Evolutionary conservation across 2,888 invertebrate genomes (phyloP).

Genomic region (Clitarchus hookeri): DNA sequence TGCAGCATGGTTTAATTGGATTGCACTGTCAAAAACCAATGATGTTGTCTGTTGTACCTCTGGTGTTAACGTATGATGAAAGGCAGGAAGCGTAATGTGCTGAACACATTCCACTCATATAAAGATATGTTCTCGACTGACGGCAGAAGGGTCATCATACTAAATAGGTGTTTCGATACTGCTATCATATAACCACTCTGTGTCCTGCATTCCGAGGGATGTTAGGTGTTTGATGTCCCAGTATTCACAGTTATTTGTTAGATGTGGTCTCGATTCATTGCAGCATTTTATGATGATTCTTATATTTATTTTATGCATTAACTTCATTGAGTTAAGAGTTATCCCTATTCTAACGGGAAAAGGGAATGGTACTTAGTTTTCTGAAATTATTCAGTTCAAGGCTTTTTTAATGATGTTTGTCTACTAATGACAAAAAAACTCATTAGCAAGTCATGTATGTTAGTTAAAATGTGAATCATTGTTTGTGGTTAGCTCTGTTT

Average conservation of each 20-base stretch:
- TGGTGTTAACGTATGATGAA: background rate
- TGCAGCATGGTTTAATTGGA: constrained; percentile 61
- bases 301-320: background rate
- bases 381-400: background rate
- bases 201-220: background rate
- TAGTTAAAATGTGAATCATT: no score
- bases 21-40: background rate
- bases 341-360: background rate
- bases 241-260: background rate
- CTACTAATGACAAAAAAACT: background rate
- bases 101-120: background rate
- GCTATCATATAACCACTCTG: background rate
- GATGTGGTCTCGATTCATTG: background rate
- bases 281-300: no score
- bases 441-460: background rate
- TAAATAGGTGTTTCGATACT: background rate
- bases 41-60: background rate
- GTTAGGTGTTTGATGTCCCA: background rate
- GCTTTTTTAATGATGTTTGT: background rate
- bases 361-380: background rate
- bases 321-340: background rate
- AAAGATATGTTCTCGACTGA: background rate
- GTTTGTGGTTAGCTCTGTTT: no score
- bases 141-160: background rate
- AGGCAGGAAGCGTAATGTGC: background rate